Conservation (phyloP, 2,113 vertebrate species). For the Syrmaticus mikado region DNA sequence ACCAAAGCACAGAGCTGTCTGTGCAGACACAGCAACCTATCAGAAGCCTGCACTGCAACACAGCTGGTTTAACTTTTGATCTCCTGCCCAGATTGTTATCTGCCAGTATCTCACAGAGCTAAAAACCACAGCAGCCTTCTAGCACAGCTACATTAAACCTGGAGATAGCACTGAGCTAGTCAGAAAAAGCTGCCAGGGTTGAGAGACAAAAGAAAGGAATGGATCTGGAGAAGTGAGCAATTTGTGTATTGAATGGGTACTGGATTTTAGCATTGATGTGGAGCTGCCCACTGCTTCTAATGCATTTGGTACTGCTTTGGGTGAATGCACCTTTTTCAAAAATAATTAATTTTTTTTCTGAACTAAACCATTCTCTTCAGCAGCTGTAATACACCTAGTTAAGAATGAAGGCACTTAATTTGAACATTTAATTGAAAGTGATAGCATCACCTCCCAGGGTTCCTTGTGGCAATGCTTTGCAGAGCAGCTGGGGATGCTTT, state of each 20-base stretch:
- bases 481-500: background rate
- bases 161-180: accelerated
- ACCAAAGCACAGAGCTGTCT: background rate
- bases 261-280: accelerated
- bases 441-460: background rate
- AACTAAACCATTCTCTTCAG: background rate
- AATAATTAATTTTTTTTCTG: background rate
- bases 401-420: background rate
- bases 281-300: background rate
- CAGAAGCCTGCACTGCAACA: background rate
- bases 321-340: background rate
- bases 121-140: background rate
- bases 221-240: background rate
- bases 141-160: background rate
- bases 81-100: background rate
- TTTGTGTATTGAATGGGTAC: accelerated
- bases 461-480: background rate
- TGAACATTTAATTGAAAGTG: background rate
- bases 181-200: background rate
- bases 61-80: accelerated
- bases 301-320: background rate
- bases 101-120: background rate
- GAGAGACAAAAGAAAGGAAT: background rate
- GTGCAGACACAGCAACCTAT: accelerated
- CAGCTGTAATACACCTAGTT: background rate